These are phyloP conservation scores for Patagioenas fasciata DNA, from an alignment of 2,113 vertebrate species.

Conservation along the genomic window DNA sequence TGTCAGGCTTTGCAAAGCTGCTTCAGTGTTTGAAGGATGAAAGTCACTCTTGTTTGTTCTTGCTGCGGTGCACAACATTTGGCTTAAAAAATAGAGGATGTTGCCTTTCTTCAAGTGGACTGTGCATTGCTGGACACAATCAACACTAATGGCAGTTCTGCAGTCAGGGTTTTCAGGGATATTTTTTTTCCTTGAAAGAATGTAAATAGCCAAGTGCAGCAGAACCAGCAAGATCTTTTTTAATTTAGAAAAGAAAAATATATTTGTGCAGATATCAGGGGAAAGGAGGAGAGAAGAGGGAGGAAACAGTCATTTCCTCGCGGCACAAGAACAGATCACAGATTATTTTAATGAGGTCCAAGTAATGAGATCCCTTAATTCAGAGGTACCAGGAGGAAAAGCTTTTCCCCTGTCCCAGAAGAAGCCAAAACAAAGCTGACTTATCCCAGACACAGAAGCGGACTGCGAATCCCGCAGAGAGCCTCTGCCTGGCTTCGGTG, in stretches of 20 bases:
- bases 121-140: conserved; percentile 4
- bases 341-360: conserved; percentile 60
- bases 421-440: conserved; percentile 50
- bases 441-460: conserved; percentile 29
- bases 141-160: conserved; percentile 41
- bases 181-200: conserved; percentile 3
- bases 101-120: conserved; percentile 64
- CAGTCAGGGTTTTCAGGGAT: not conserved
- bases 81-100: conserved; percentile 54
- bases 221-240: not conserved
- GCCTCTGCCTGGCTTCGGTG: not conserved
- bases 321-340: conserved; percentile 12
- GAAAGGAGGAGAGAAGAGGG: not conserved
- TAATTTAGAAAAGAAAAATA: conserved; percentile 47
- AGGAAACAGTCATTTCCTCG: not conserved
- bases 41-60: conserved; percentile 66
- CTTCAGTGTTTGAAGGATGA: conserved; percentile 71
- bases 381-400: not conserved
- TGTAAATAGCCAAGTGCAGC: conserved; percentile 6
- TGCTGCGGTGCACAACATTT: conserved; percentile 43
- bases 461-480: not conserved
- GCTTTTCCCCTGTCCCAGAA: not conserved
- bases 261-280: not conserved
- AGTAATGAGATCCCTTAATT: conserved; percentile 32
- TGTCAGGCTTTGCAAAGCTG: conserved; percentile 76